Conservation (phyloP, 2,888 invertebrate genomes). For the Ligdia adustata region DNA sequence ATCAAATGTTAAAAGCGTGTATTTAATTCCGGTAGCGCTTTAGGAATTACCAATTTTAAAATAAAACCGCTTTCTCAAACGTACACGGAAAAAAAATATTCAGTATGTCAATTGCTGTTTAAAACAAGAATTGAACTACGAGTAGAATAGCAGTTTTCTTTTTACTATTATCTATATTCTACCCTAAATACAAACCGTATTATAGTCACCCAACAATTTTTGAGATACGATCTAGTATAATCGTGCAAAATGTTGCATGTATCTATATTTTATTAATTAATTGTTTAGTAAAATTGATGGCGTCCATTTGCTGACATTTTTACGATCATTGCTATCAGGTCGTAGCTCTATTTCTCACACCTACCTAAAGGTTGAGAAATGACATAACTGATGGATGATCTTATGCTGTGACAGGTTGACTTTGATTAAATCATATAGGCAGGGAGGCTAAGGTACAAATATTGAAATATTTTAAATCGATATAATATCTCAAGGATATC, state of each 20-base stretch:
- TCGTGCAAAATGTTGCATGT: too few species aligned
- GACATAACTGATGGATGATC: conserved; percentile 27
- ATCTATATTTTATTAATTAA: too few species aligned
- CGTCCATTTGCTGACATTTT: conserved; percentile 32
- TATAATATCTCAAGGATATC: too few species aligned
- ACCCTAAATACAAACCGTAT: too few species aligned
- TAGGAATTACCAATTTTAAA: conserved; percentile 16
- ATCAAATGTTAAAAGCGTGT: conserved; percentile 18
- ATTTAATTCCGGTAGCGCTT: conserved; percentile 26
- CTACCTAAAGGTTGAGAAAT: conserved; percentile 21
- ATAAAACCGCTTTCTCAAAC: conserved; percentile 12
- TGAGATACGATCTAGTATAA: too few species aligned
- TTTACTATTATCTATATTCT: too few species aligned
- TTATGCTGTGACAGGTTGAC: conserved; percentile 20
- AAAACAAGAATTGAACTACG: too few species aligned
- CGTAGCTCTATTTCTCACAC: conserved; percentile 25
- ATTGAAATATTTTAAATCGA: too few species aligned
- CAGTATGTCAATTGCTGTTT: not conserved
- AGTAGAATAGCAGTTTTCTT: too few species aligned
- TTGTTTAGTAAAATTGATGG: conserved; percentile 35
- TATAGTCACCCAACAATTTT: too few species aligned
- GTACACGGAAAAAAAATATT: conserved; percentile 7
- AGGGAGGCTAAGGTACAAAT: too few species aligned
- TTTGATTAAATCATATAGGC: too few species aligned
- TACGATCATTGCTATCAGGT: conserved; percentile 31